phyloP scores from a whole-genome alignment of 2,797 vertebrate species.

The Antrozous pallidus region DNA sequence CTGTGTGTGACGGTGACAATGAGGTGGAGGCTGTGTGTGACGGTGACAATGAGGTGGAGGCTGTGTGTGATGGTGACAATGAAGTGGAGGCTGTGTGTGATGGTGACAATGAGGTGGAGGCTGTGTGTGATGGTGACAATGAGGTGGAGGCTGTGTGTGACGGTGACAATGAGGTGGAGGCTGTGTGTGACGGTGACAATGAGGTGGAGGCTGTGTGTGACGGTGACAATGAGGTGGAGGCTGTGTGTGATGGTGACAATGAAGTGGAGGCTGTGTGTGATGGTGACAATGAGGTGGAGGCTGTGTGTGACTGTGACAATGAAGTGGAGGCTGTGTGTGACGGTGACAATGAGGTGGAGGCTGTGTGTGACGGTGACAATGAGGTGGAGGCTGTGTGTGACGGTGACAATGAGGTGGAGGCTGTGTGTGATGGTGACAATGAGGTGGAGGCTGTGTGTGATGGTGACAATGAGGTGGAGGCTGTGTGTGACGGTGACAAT shows the following conservation, averaged over 20 bases:
- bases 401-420: neutral
- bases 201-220: neutral
- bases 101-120: neutral
- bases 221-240: neutral
- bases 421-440: no score
- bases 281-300: neutral
- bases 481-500: accelerated
- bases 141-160: neutral
- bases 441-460: neutral
- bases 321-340: neutral
- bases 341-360: neutral
- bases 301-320: accelerated
- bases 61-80: no score
- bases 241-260: no score
- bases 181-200: accelerated
- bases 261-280: neutral
- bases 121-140: accelerated
- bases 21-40: neutral
- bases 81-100: neutral
- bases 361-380: accelerated
- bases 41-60: neutral
- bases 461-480: neutral
- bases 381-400: neutral
- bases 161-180: neutral
- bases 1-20: accelerated